Base-by-base conservation (phyloP, 1,140 invertebrate species). In the Contarinia nasturtii region DNA sequence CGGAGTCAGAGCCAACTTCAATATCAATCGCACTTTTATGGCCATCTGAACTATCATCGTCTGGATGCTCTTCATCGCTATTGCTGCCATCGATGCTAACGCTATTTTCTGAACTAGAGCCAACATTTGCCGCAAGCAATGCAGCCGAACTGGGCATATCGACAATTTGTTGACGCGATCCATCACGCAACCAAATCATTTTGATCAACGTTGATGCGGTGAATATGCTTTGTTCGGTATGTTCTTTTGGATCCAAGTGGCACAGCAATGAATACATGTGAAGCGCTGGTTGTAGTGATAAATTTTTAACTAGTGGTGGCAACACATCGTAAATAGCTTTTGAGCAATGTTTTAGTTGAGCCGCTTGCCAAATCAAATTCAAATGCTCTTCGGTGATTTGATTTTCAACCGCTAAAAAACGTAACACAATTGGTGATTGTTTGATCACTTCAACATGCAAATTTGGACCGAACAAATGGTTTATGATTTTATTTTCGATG, bases 391-490 rank as follows among this genome's bases (percentile, higher is more conserved):
- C 80, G 1, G 84, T 90, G 15, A 96, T 82, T 48, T 86, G 76
- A 34, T 84, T 82, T 62, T 94, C 88, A 64, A 90, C 82, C 0
- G 90, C 90, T 19, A 95, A 66, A 60, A 94, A 92, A 57, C 88
- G 92, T 11, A 94, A 67, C 43, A 94, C 82, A 51, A 92, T 82
- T 60, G 93, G 90, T 53, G 88, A 90, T 56, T 93, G 89, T 63
- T 95, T 95, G 27, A 95, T 67, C 63, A 86, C 80, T 71, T 94
- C 90, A 33, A 93, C 88, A 68, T 95, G 91, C 46, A 94, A 69
- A 72, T 95, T 95, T 41, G 90, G 91, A 34, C 90, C 90, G 71
- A 94, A 96, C 36, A 95, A 80, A 59, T 94, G 88, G 55, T 89
- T 82, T 53, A 95, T 86, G 45, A 96, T 90, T 59, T 89, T 86